A percentile compares a stretch with the other conserved stretches of the same genome.
Evolutionary conservation across 1,140 invertebrate species (phyloP).

Genomic region (Nasonia vitripennis): DNA sequence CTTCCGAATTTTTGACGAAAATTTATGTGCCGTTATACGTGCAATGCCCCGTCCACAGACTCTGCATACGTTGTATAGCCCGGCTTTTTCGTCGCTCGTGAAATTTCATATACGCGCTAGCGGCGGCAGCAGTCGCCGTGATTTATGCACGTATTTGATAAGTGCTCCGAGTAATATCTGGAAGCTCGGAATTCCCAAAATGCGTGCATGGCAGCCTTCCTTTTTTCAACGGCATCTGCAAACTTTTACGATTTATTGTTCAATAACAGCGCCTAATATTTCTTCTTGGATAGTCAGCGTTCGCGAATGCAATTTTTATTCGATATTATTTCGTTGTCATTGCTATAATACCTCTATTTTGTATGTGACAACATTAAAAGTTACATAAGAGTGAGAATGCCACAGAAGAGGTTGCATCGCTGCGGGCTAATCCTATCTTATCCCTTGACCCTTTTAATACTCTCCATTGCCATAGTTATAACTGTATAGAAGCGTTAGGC

Average conservation of each 20-base stretch:
- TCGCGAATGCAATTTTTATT: neutral
- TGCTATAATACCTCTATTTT: neutral
- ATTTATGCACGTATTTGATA: conserved; percentile 47
- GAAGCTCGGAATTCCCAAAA: conserved; percentile 7
- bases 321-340: neutral
- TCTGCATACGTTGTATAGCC: conserved; percentile 31
- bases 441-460: conserved; percentile 65
- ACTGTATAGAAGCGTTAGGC: neutral
- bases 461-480: conserved; percentile 46
- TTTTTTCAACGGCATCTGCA: neutral
- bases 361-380: neutral
- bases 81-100: neutral
- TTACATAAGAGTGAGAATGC: neutral
- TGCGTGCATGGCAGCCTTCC: neutral
- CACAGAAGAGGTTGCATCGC: conserved; percentile 54
- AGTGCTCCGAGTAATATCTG: conserved; percentile 37
- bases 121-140: neutral
- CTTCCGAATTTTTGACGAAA: conserved; percentile 52
- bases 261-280: too few relatives aligned
- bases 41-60: neutral
- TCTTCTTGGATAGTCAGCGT: too few relatives aligned
- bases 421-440: conserved; percentile 68
- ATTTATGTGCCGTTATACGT: conserved; percentile 45
- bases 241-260: neutral
- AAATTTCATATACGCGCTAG: conserved; percentile 23